Evolutionary conservation across 2,888 invertebrate species (phyloP).

Genomic region (Leptothorax acervorum): DNA sequence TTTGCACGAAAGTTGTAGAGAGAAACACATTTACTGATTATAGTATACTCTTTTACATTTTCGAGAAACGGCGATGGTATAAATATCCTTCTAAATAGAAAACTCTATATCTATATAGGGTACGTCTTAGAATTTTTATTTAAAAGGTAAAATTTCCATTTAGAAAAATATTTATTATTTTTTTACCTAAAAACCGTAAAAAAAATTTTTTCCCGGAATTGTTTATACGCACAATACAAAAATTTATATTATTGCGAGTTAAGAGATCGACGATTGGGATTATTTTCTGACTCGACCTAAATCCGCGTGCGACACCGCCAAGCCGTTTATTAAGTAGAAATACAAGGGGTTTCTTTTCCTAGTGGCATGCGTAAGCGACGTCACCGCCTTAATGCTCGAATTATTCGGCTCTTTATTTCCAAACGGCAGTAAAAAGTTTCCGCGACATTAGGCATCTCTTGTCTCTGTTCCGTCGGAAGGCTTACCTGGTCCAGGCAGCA

Average conservation of each 20-base stretch:
- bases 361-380: background rate
- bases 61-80: background rate
- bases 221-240: background rate
- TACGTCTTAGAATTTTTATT: background rate
- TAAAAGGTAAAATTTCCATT: background rate
- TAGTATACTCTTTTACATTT: constrained; percentile 6
- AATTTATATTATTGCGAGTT: background rate
- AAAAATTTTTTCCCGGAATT: background rate
- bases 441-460: constrained; percentile 80
- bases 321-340: constrained; percentile 53
- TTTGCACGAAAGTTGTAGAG: background rate
- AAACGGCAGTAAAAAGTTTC: constrained; percentile 78
- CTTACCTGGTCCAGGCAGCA: constrained; percentile 75
- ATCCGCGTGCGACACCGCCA: background rate
- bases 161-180: background rate
- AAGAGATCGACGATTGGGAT: background rate
- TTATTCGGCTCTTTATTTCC: constrained; percentile 70
- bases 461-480: constrained; percentile 69
- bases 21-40: background rate
- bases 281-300: background rate
- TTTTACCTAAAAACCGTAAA: background rate
- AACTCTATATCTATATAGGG: too few species aligned
- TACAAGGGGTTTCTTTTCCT: constrained; percentile 40
- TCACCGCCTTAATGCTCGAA: constrained; percentile 54
- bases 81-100: background rate